Conservation (phyloP, 2,113 vertebrate species). For the Desmodus rotundus region DNA sequence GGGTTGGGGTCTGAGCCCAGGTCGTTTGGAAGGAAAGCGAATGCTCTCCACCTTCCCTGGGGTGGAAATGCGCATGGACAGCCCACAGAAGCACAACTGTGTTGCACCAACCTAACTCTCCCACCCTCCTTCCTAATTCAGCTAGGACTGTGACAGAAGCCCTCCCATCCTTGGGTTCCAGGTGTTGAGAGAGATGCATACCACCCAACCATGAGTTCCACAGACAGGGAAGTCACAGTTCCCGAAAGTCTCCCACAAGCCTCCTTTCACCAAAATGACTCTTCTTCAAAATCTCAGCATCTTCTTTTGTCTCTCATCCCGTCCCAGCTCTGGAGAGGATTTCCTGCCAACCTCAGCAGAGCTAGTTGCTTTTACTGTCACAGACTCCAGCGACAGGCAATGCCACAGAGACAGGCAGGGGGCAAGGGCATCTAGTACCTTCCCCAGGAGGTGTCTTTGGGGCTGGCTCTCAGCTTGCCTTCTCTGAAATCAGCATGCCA, state of each 20-base stretch:
- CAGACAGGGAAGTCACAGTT: background rate
- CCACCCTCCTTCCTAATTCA: background rate
- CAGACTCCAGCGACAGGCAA: background rate
- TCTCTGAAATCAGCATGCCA: background rate
- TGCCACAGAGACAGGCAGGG: background rate
- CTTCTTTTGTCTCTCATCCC: background rate
- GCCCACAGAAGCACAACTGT: background rate
- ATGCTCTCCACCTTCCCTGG: too few relatives aligned
- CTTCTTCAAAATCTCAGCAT: background rate
- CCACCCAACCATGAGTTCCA: background rate
- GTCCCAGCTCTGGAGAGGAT: background rate
- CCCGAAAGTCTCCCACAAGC: background rate
- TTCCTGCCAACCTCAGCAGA: background rate
- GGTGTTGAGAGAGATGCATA: background rate
- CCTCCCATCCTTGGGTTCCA: background rate
- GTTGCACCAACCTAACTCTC: fast-evolving
- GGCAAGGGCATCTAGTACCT: background rate
- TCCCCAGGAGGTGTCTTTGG: background rate
- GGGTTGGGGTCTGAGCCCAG: background rate
- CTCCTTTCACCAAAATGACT: background rate
- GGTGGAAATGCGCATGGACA: too few relatives aligned
- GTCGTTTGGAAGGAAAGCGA: background rate
- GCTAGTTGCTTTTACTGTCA: background rate
- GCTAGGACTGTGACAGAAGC: background rate
- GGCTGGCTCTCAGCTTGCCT: background rate